phyloP scores from a whole-genome alignment of 1,140 invertebrate genomes.

The Notospermus geniculatus region DNA sequence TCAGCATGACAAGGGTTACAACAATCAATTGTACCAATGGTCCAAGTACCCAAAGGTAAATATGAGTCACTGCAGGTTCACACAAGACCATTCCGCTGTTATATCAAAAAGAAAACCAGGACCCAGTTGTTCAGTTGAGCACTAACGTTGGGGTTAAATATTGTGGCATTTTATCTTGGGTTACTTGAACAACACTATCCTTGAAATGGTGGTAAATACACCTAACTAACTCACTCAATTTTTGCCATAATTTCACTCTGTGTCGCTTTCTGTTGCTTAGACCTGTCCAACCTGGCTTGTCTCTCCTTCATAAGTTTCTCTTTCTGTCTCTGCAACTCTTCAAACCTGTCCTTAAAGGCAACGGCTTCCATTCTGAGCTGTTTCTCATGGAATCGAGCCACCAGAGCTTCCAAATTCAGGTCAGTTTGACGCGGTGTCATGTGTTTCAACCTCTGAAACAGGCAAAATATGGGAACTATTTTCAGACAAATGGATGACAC shows the following conservation, averaged over 20 bases:
- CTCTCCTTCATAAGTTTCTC: constrained; percentile 44
- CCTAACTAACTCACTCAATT: constrained; percentile 53
- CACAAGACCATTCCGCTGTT: no score
- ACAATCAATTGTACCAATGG: no score
- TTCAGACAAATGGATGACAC: neutral
- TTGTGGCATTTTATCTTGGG: no score
- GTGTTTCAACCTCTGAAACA: constrained; percentile 49
- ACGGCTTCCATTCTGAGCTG: constrained; percentile 51
- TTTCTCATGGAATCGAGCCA: constrained; percentile 47
- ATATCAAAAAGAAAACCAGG: no score
- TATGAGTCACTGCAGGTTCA: no score
- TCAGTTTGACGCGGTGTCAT: constrained; percentile 53
- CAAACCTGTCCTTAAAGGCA: constrained; percentile 48
- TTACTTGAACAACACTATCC: no score
- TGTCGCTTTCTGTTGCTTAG: constrained; percentile 38
- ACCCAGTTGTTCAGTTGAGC: no score
- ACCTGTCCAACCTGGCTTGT: constrained; percentile 39
- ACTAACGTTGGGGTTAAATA: no score
- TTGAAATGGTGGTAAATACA: no score
- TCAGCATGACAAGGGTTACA: no score
- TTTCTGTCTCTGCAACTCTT: constrained; percentile 44
- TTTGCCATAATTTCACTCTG: constrained; percentile 54
- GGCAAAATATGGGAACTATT: neutral
- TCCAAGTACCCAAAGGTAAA: no score
- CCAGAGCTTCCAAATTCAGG: constrained; percentile 46